These are phyloP conservation scores for Sinocyclocheilus anophthalmus DNA, from an alignment of 2,113 vertebrate species.

Conservation along the genomic window DNA sequence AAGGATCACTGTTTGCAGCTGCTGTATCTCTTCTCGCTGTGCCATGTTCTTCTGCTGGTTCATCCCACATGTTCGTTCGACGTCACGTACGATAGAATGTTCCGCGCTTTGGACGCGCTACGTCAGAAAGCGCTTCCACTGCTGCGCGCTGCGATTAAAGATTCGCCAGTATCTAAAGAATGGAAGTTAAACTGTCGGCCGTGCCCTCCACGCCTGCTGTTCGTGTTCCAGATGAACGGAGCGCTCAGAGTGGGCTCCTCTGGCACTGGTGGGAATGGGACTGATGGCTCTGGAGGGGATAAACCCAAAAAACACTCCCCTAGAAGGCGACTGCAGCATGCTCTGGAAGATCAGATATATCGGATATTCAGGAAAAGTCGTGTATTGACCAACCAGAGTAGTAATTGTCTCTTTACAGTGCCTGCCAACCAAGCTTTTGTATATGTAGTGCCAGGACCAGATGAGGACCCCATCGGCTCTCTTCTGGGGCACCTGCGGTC, in stretches of 20 bases:
- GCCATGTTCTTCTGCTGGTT: conserved; percentile 91
- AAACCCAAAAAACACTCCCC: conserved; percentile 97
- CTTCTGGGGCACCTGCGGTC: conserved; percentile 85
- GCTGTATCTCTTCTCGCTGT: conserved; percentile 94
- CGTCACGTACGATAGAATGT: conserved; percentile 92
- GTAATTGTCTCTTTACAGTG: conserved; percentile 97
- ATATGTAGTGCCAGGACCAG: conserved; percentile 86
- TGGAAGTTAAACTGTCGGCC: conserved; percentile 97
- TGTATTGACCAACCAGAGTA: conserved; percentile 98
- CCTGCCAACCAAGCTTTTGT: conserved; percentile 98
- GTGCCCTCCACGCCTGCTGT: conserved; percentile 92
- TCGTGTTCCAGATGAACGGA: conserved; percentile 95
- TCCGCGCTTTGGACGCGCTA: conserved; percentile 91
- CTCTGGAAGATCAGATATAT: conserved; percentile 97
- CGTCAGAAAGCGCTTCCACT: conserved; percentile 92
- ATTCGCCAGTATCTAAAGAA: conserved; percentile 91
- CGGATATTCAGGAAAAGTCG: conserved; percentile 97
- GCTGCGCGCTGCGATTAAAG: conserved; percentile 89
- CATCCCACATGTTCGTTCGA: conserved; percentile 96
- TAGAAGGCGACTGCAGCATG: conserved; percentile 90
- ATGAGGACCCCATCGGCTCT: conserved; percentile 85
- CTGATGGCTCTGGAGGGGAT: conserved; percentile 78
- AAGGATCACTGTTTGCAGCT: conserved; percentile 89
- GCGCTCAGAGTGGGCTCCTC: conserved; percentile 80
- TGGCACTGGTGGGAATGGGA: conserved; percentile 62